Conservation (phyloP, 2,888 invertebrate genomes). For the Lycia hirtaria region DNA sequence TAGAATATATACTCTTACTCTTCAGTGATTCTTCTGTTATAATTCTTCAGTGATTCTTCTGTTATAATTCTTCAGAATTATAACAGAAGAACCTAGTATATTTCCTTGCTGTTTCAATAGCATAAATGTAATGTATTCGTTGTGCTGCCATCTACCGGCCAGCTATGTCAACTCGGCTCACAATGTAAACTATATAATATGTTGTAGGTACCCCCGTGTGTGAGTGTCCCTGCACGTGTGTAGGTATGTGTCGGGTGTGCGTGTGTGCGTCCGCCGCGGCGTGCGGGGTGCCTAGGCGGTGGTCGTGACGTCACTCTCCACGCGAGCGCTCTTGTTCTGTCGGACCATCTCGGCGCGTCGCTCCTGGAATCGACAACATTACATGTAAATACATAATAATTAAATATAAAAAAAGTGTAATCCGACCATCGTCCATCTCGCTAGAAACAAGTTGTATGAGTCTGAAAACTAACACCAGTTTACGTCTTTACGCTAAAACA, state of each 20-base stretch:
- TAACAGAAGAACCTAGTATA: not conserved
- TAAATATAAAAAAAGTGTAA: too few relatives aligned
- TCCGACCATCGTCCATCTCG: too few relatives aligned
- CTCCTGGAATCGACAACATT: slow-evolving; percentile 93
- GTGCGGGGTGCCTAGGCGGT: slow-evolving; percentile 43
- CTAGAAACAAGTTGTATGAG: too few relatives aligned
- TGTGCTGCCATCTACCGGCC: slow-evolving; percentile 5
- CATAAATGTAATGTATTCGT: too few relatives aligned
- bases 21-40: too few relatives aligned
- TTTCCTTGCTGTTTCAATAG: not conserved
- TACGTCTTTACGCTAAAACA: too few relatives aligned
- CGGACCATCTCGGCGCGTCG: slow-evolving; percentile 96
- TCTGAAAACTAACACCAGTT: too few relatives aligned
- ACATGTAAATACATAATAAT: too few relatives aligned
- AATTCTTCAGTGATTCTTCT: too few relatives aligned
- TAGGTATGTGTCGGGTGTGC: not conserved
- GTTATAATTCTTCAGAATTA: too few relatives aligned
- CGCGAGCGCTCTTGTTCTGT: slow-evolving; percentile 92
- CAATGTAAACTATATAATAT: not conserved
- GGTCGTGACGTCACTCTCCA: slow-evolving; percentile 80
- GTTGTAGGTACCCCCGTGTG: not conserved
- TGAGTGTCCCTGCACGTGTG: not conserved
- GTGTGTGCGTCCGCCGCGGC: slow-evolving; percentile 8
- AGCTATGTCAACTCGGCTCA: not conserved
- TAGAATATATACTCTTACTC: too few relatives aligned